Evolutionary conservation across 2,113 vertebrate species (phyloP).

Genomic region (Orientallactaga bullata): DNA sequence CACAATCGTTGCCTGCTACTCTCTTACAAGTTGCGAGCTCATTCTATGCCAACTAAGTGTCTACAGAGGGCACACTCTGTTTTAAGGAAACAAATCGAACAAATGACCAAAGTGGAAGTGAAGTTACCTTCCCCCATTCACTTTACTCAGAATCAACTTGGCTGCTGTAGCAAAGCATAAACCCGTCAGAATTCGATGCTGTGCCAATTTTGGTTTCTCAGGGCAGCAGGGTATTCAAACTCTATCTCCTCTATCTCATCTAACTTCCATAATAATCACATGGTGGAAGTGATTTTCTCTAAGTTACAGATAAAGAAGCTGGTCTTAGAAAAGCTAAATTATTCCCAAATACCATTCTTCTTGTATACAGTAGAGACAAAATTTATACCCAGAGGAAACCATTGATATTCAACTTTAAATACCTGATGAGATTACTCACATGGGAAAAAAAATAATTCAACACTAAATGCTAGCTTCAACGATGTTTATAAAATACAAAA

Average conservation of each 20-base stretch:
- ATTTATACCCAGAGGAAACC: not conserved
- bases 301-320: not conserved
- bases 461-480: not conserved
- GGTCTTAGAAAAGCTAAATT: not conserved
- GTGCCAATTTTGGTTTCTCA: not conserved
- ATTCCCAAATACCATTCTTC: not conserved
- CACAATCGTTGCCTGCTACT: not conserved
- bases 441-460: not conserved
- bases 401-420: not conserved
- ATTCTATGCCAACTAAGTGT: not conserved
- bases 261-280: not conserved
- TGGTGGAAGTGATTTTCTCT: not conserved
- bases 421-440: not conserved
- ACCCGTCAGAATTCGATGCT: not conserved
- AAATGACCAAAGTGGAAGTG: not conserved
- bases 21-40: not conserved
- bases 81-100: not conserved
- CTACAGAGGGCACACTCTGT: not conserved
- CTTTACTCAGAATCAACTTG: slow-evolving; percentile 23
- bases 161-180: not conserved
- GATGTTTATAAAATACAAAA: not conserved
- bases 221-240: not conserved
- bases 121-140: not conserved
- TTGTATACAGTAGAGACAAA: not conserved
- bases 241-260: not conserved